A percentile compares a stretch with the other conserved stretches of the same genome.
Conservation (phyloP, 2,797 vertebrate genomes). For the Anableps anableps region DNA sequence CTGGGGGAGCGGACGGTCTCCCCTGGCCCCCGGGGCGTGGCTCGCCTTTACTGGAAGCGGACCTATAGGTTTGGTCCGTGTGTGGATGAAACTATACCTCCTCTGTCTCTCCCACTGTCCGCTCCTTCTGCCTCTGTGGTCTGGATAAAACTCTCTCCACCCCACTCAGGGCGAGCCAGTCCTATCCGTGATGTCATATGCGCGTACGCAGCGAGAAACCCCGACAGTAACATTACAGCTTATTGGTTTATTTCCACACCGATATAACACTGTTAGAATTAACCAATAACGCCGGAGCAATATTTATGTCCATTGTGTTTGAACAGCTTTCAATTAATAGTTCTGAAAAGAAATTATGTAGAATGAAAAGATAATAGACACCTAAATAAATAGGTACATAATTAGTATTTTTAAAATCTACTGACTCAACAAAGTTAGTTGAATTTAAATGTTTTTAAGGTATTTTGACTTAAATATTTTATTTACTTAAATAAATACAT, state of each 20-base stretch:
- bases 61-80: conserved; percentile 30
- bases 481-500: background rate
- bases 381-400: background rate
- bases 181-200: conserved; percentile 74
- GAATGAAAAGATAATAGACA: background rate
- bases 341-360: background rate
- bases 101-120: conserved; percentile 46
- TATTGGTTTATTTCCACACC: conserved; percentile 1
- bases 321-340: background rate
- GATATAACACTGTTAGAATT: background rate
- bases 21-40: conserved; percentile 60
- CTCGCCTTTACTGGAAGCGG: conserved; percentile 44
- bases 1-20: conserved; percentile 17
- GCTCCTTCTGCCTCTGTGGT: conserved; percentile 50
- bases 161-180: conserved; percentile 69
- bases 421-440: background rate
- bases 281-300: background rate
- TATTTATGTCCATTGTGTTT: background rate
- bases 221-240: background rate
- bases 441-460: background rate
- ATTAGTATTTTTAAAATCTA: background rate
- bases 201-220: conserved; percentile 26
- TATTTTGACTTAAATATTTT: background rate
- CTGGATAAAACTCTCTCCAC: conserved; percentile 69
- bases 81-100: conserved; percentile 51